Percentiles rank a stretch among this genome's conserved stretches.
phyloP scores from a whole-genome alignment of 2,797 vertebrate genomes.

The Cercopithecus diana region DNA sequence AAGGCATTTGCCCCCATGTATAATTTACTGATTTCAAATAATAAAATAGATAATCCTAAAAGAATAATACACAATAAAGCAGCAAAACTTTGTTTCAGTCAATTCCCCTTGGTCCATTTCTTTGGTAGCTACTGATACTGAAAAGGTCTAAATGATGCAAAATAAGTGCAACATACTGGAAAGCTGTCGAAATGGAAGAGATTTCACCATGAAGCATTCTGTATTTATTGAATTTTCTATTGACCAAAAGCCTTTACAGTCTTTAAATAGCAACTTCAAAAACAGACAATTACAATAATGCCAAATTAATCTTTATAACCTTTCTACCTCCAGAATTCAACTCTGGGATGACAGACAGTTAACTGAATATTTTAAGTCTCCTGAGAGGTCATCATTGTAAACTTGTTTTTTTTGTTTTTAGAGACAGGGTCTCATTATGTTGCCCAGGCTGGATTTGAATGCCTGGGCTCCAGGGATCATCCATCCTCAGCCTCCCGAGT shows the following conservation, averaged over 20 bases:
- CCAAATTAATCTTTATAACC: conserved; percentile 23
- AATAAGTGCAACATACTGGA: background rate
- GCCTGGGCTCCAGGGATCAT: background rate
- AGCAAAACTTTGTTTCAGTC: background rate
- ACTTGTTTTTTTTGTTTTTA: background rate
- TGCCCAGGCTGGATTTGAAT: background rate
- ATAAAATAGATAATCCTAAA: background rate
- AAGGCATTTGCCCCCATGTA: background rate
- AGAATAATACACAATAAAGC: conserved; percentile 1
- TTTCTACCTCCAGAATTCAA: conserved; percentile 30
- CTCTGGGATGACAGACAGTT: conserved; percentile 61
- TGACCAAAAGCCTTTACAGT: conserved; percentile 43
- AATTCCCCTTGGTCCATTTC: background rate
- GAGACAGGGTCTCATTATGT: background rate
- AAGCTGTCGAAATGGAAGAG: conserved; percentile 4
- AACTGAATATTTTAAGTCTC: conserved; percentile 22
- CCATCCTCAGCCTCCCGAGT: background rate
- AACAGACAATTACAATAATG: conserved; percentile 65
- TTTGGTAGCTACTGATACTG: background rate
- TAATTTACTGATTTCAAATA: background rate
- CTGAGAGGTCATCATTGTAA: background rate
- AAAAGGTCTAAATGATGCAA: conserved; percentile 31
- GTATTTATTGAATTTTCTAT: conserved; percentile 60
- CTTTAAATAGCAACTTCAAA: conserved; percentile 68
- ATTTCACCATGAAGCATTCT: background rate